phyloP scores from a whole-genome alignment of 2,888 invertebrate species.

The Entomobrya multifasciata region DNA sequence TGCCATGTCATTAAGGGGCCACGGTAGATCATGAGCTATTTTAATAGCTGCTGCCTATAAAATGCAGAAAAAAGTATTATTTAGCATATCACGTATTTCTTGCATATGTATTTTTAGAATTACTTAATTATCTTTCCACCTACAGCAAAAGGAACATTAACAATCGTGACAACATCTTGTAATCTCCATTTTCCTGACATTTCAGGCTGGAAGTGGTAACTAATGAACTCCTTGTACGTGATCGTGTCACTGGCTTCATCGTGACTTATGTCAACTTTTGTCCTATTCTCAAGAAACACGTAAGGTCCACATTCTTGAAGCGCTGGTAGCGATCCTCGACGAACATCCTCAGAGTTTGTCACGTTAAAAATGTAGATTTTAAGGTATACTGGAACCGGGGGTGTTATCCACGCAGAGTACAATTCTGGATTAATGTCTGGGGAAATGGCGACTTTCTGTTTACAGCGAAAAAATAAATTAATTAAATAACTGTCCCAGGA shows the following conservation, averaged over 20 bases:
- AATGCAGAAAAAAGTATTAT: neutral
- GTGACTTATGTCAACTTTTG: conserved; percentile 34
- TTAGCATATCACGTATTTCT: no score
- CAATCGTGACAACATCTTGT: conserved; percentile 56
- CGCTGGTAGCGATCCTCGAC: conserved; percentile 59
- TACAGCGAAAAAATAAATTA: no score
- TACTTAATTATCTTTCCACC: no score
- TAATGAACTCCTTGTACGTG: conserved; percentile 58
- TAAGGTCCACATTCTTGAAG: conserved; percentile 71
- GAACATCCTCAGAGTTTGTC: conserved; percentile 70
- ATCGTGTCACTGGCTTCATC: conserved; percentile 29
- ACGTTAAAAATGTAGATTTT: conserved; percentile 73
- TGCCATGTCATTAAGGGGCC: conserved; percentile 32
- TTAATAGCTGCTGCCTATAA: conserved; percentile 67
- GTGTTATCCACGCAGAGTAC: conserved; percentile 47
- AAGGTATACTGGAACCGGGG: conserved; percentile 62
- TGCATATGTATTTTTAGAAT: no score
- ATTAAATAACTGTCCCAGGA: no score
- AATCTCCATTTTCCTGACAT: conserved; percentile 35
- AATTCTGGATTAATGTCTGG: conserved; percentile 53
- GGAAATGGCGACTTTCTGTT: conserved; percentile 52
- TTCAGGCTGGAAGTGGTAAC: conserved; percentile 56
- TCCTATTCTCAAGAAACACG: conserved; percentile 63
- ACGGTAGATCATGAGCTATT: conserved; percentile 45
- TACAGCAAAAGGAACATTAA: conserved; percentile 73